These are phyloP conservation scores for Intellagama lesueurii DNA, from an alignment of 2,797 vertebrate genomes.

Conservation along the genomic window DNA sequence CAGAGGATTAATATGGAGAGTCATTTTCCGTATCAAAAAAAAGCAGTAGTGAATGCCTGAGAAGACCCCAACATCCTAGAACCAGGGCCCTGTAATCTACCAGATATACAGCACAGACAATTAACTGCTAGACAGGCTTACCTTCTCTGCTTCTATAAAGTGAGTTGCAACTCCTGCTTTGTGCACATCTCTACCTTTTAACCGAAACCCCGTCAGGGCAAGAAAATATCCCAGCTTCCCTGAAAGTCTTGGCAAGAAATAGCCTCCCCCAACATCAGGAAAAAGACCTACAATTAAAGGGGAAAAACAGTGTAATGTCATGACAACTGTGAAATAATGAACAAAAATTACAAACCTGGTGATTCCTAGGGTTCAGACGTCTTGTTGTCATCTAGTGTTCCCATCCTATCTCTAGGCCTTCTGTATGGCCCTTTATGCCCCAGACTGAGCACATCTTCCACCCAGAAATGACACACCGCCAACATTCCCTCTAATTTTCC, in stretches of 20 bases:
- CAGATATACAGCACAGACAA: background rate
- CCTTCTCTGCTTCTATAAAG: slow-evolving; percentile 91
- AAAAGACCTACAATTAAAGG: slow-evolving; percentile 87
- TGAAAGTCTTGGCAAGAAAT: slow-evolving; percentile 91
- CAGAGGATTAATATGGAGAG: background rate
- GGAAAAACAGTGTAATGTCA: background rate
- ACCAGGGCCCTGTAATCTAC: background rate
- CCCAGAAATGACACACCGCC: background rate
- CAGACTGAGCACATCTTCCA: background rate
- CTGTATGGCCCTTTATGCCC: background rate
- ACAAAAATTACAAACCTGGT: no score
- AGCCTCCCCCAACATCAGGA: slow-evolving; percentile 95
- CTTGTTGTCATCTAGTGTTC: background rate
- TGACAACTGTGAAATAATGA: no score
- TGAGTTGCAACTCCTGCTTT: slow-evolving; percentile 92
- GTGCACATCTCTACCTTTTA: slow-evolving; percentile 93
- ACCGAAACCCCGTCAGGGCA: slow-evolving; percentile 90
- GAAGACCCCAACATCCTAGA: background rate
- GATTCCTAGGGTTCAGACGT: background rate
- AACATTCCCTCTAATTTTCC: no score
- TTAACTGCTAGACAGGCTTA: slow-evolving; percentile 57
- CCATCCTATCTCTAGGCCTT: background rate
- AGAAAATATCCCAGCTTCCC: slow-evolving; percentile 92
- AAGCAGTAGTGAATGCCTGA: background rate
- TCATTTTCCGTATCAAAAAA: background rate